Base-by-base conservation (phyloP, 2,113 vertebrate genomes). In the Triplophysa dalaica region DNA sequence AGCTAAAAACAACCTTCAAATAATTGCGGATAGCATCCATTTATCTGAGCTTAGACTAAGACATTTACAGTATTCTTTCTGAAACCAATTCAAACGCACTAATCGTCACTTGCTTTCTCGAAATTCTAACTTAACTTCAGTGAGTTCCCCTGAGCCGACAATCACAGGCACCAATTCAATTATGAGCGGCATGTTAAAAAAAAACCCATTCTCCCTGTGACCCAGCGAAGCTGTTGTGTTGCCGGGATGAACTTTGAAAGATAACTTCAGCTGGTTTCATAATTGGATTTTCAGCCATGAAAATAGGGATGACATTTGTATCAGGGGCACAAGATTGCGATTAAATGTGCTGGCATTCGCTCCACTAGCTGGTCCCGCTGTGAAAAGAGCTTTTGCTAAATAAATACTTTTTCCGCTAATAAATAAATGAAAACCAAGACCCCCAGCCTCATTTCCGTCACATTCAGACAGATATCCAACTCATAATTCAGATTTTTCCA, bases 201-300 rank as follows among this genome's bases (percentile, higher is more conserved):
- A 67, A 70, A 41, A 48, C 61, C 33, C 24, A 11, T 52, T 58
- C 22, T 48, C 33, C 1, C 26, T 54, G 26, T 66, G 60, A 43
- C 41, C 38, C 29, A 60, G 38, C 68, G 60, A 70, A 24, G n/a
- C 38, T 75, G 43, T 60, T 77, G 16, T 72, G 54, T 75, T 77
- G 29, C 45, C 17, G 19, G 21, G 11, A 67, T 76, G 16, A 73
- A 77, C 41, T 63, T 38, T 38, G 19, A 24, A 70, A 45, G 24
- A 58, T 63, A 79, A 79, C 65, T 79, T 79, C 22, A 24, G 77
- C 56, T 76, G 65, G n/a, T 79, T 74, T 78, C 22, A 70, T 76
- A 80, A 79, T 70, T 83, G 70, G 48, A 70, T 79, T 80, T 83
- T 70, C 22, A 70, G 58, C 76, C 72, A 38, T 70, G 58, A 58